Evolutionary conservation across 2,113 vertebrate species (phyloP), one percentile per base, ranked within the genome.

Genomic region (Petromus typicus): DNA sequence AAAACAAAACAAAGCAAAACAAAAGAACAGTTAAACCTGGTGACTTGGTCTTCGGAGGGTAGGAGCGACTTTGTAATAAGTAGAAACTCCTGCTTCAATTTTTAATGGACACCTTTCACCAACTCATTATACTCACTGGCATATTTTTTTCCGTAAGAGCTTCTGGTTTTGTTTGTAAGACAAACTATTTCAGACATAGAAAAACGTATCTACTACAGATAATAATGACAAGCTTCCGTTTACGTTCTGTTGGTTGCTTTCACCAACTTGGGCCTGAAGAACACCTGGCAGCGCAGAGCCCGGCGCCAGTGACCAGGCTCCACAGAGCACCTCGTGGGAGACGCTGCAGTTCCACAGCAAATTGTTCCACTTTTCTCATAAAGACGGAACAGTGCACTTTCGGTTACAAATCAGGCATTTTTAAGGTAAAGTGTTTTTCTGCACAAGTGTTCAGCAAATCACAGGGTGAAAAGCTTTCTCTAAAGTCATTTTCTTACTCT

Each of bases 361-460:
- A 69, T 64, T 30, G 37, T 82, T 67, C 20, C 57, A 16, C 66
- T 95, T 91, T 91, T 73, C 51, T 83, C 75, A 57, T 7, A 82
- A 63, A 45, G n/a, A 48, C 11, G 78, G 69, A 75, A 86, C 1
- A 59, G 30, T 6, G 37, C 30, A 86, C 27, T 64, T 86, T 76
- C 5, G 18, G 37, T 64, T 86, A 51, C 54, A 91, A 86, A 96
- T 27, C 88, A 67, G 30, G 43, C 20, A 54, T 94, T 86, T 96
- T 94, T 76, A 73, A 89, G 37, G 18, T 30, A 22, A 90, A 37
- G 37, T 57, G 45, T 91, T 89, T 76, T 92, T 96, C 69, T 66
- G 27, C 51, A 78, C 78, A 94, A 93, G 45, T 56, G 23, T 82
- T 95, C 61, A 56, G 71, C 32, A 91, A 40, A 92, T 22, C 6